Percentiles rank a stretch among this genome's conserved stretches.
These are phyloP conservation scores for Acronicta leporina DNA, from an alignment of 2,888 invertebrate genomes.

Conservation along the genomic window DNA sequence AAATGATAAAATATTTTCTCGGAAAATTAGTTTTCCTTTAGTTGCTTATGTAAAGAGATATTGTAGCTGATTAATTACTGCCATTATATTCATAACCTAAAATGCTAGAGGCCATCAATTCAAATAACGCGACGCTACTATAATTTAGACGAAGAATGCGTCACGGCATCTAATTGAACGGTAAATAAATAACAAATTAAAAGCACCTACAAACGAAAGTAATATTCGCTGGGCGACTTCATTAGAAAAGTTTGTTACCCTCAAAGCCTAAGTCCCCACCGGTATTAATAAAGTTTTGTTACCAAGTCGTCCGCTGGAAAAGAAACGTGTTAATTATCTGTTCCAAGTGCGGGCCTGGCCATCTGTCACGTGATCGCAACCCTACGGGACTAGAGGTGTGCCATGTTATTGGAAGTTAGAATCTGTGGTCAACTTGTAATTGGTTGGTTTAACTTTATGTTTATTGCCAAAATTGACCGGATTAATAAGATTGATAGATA, in stretches of 20 bases:
- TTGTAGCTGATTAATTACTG: constrained; percentile 3
- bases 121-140: constrained; percentile 26
- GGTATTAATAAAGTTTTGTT: constrained; percentile 89
- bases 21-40: constrained; percentile 24
- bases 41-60: constrained; percentile 3
- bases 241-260: constrained; percentile 87
- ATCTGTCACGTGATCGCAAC: constrained; percentile 78
- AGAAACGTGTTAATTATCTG: constrained; percentile 88
- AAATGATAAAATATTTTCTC: constrained; percentile 25
- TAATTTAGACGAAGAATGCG: constrained; percentile 31
- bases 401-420: constrained; percentile 58
- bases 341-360: constrained; percentile 67
- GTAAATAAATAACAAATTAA: constrained; percentile 85
- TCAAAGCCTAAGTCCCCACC: constrained; percentile 83
- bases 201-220: constrained; percentile 76
- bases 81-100: constrained; percentile 10
- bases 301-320: constrained; percentile 75
- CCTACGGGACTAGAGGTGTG: constrained; percentile 57
- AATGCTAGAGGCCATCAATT: constrained; percentile 35
- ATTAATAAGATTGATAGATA: too few species aligned
- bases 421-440: constrained; percentile 32
- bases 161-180: constrained; percentile 46
- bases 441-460: constrained; percentile 19
- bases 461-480: constrained; percentile 3
- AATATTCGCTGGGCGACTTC: constrained; percentile 84